Percentiles rank a stretch among this genome's conserved stretches.
Conservation (phyloP, 92 coral and sea anemone species). For the Palythoa caribaeorum region DNA sequence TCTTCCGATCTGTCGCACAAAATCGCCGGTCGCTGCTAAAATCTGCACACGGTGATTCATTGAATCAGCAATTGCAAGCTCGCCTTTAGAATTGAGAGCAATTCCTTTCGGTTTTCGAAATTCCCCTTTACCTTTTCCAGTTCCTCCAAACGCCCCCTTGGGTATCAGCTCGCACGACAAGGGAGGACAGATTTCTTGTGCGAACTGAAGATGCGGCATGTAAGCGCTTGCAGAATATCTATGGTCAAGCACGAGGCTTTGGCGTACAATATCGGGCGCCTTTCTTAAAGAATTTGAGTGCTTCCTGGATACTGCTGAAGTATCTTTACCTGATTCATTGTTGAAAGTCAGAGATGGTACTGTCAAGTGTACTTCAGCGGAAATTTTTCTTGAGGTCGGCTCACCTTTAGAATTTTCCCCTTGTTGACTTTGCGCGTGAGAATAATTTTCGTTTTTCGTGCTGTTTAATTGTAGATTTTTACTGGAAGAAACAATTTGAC, state of each 20-base stretch:
- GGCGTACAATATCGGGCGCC: constrained; percentile 17
- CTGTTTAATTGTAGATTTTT: not conserved
- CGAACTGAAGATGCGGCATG: not conserved
- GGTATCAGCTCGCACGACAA: constrained; percentile 30
- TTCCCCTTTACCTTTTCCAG: constrained; percentile 41
- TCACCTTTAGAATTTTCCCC: not conserved
- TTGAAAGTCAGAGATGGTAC: not conserved
- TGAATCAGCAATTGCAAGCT: constrained; percentile 41
- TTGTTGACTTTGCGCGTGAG: not conserved
- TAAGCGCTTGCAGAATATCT: not conserved
- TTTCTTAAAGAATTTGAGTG: constrained; percentile 10
- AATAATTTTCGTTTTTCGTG: not conserved
- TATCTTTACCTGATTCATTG: not conserved
- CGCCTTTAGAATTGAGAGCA: constrained; percentile 33
- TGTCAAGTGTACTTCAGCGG: not conserved
- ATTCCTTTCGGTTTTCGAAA: constrained; percentile 39
- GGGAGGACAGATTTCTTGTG: constrained; percentile 27
- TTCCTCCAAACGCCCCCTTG: constrained; percentile 40
- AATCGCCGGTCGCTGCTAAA: constrained; percentile 18
- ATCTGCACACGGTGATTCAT: constrained; percentile 42
- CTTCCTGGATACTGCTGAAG: not conserved
- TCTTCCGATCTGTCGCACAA: constrained; percentile 32
- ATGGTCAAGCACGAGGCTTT: constrained; percentile 25
- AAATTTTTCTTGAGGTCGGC: not conserved
- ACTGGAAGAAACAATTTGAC: constrained; percentile 2